Evolutionary conservation across 1,140 invertebrate genomes (phyloP).

Genomic region (Pseudoatta argentina): DNA sequence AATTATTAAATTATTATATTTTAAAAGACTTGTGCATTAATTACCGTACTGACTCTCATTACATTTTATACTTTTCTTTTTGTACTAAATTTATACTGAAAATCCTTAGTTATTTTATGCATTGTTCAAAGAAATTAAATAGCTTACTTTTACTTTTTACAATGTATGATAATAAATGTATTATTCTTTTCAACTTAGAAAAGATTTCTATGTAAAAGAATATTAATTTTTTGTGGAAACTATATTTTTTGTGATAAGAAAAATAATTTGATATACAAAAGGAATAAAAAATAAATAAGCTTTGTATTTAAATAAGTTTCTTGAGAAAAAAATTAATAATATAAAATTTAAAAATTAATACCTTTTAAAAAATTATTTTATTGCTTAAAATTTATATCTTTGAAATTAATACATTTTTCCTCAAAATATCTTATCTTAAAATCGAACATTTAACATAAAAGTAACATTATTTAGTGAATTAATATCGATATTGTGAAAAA

Average conservation of each 20-base stretch:
- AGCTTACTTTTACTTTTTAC: no score
- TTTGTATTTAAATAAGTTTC: background rate
- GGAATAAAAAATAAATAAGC: background rate
- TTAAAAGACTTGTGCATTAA: no score
- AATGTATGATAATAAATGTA: background rate
- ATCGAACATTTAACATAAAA: background rate
- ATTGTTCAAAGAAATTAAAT: no score
- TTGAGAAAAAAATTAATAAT: background rate
- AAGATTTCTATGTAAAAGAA: background rate
- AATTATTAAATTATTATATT: no score
- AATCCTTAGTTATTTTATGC: no score
- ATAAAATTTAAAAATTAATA: background rate
- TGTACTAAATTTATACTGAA: no score
- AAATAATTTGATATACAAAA: background rate
- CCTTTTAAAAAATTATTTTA: background rate
- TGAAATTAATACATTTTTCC: background rate
- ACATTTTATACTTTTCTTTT: no score
- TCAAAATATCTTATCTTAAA: background rate
- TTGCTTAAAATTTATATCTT: background rate
- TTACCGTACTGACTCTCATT: no score
- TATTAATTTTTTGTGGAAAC: background rate
- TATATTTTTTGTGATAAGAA: background rate
- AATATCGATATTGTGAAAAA: background rate
- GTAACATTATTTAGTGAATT: background rate
- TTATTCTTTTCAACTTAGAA: background rate